These are phyloP conservation scores for Glyptemys insculpta DNA, from an alignment of 2,797 vertebrate species.

Conservation along the genomic window DNA sequence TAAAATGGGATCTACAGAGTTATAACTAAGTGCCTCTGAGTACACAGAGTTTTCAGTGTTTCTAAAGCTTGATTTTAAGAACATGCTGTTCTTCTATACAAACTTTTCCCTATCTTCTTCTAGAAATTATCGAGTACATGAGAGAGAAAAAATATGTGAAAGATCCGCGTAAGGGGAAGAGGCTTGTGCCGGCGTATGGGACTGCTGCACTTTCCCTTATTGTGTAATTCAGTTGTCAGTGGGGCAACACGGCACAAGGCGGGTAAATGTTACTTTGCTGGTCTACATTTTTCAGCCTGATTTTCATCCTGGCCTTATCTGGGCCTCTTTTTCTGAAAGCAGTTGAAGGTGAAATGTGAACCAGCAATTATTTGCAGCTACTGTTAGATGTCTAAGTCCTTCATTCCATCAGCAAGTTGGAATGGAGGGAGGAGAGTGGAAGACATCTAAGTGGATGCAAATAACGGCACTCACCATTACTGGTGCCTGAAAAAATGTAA, in stretches of 20 bases:
- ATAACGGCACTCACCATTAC: background rate
- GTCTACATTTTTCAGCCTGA: background rate
- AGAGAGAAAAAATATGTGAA: background rate
- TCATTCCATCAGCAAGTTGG: background rate
- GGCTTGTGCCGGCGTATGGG: background rate
- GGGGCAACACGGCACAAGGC: background rate
- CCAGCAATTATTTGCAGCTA: background rate
- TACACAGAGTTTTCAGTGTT: background rate
- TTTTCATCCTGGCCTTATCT: background rate
- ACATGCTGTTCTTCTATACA: background rate
- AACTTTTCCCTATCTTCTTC: background rate
- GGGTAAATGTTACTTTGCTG: background rate
- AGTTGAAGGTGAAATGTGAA: background rate
- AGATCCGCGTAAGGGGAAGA: background rate
- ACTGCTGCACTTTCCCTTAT: background rate
- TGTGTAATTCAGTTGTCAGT: background rate
- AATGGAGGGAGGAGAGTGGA: background rate
- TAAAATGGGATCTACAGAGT: background rate
- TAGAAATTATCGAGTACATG: background rate
- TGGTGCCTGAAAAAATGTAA: background rate
- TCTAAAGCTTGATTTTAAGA: background rate
- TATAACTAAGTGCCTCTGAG: background rate
- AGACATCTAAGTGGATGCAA: background rate
- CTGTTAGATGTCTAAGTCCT: background rate
- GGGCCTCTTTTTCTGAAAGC: background rate